phyloP scores from a whole-genome alignment of 2,888 invertebrate species.

The Ennomos quercinarius region DNA sequence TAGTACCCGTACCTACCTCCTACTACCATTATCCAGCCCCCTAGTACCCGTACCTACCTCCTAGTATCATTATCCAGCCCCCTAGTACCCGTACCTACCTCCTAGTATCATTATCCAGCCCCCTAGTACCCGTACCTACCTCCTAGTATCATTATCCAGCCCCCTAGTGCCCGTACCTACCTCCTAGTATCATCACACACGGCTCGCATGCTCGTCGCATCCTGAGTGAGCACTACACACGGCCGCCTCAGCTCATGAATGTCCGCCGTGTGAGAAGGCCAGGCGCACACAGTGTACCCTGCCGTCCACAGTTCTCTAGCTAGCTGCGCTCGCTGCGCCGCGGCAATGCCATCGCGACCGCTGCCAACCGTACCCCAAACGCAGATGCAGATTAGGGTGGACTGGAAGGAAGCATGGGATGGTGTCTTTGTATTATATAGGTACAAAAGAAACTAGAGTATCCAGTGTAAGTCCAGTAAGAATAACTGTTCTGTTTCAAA shows the following conservation, averaged over 20 bases:
- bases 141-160: too few relatives aligned
- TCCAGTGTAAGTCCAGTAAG: too few relatives aligned
- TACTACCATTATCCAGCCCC: too few relatives aligned
- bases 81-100: too few relatives aligned
- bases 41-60: too few relatives aligned
- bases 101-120: too few relatives aligned
- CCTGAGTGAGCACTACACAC: slow-evolving; percentile 52
- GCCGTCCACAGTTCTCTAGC: slow-evolving; percentile 88
- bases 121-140: too few relatives aligned
- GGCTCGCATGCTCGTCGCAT: slow-evolving; percentile 51
- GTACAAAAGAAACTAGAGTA: too few relatives aligned
- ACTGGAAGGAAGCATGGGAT: slow-evolving; percentile 45
- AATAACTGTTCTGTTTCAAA: too few relatives aligned
- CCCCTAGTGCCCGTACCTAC: slow-evolving; percentile 18
- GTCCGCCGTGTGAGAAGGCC: slow-evolving; percentile 46
- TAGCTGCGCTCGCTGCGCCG: slow-evolving; percentile 54
- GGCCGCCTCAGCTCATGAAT: slow-evolving; percentile 57
- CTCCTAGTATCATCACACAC: slow-evolving; percentile 52
- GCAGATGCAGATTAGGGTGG: slow-evolving; percentile 60
- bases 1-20: too few relatives aligned
- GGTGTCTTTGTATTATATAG: neutral
- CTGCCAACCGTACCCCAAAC: slow-evolving; percentile 60
- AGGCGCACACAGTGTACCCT: slow-evolving; percentile 81
- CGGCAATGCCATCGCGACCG: slow-evolving; percentile 55
- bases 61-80: too few relatives aligned